Base-by-base conservation (phyloP, 2,888 invertebrate genomes). In the Xanthia togata region DNA sequence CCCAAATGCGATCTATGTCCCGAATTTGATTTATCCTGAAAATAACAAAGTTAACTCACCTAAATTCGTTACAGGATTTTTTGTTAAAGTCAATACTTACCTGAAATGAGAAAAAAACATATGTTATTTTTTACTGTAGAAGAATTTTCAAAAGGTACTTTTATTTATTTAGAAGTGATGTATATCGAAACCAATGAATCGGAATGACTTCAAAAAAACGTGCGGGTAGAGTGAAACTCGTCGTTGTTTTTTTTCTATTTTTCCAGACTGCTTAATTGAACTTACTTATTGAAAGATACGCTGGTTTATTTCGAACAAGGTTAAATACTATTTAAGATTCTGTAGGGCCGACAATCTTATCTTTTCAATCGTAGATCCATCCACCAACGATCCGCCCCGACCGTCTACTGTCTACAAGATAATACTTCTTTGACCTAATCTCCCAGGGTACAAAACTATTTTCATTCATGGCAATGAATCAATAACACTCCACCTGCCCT, bases 41-140 rank as follows among this genome's bases (percentile, higher is more conserved):
- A 80, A 87, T 83, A 87, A 85, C 78, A 64, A 65, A 63, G 80
- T 89, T 84, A 81, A 79, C 87, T 89, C 57, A 89, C 89, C 79
- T 82, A 85, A 85, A 77, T 78, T 55, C 57, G 76, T 88, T 79
- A 86, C 44, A 0, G 63, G 74, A 26, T 73, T 81, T 83, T 87
- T 63, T 73, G 67, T 74, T n/a, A 64, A 76, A 84, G n/a, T 71
- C 78, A 73, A 60, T 73, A 69, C 89, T 88, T 88, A 88, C 88
- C 88, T 88, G 88, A 78, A 88, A 73, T 80, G 26, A 75, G 23
- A 73, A 57, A 69, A 76, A 64, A 44, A 82, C 55, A 64, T 60
- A 35, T 60, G 38, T 80, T 65, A 63, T 82, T 70, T 74, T 75
- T 59, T 23, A 23, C 26, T 67, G 6, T 17, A 64, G 0, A 17